Percentiles rank a stretch among this genome's conserved stretches.
phyloP scores from a whole-genome alignment of 2,113 vertebrate species.

The Microtus montanus region DNA sequence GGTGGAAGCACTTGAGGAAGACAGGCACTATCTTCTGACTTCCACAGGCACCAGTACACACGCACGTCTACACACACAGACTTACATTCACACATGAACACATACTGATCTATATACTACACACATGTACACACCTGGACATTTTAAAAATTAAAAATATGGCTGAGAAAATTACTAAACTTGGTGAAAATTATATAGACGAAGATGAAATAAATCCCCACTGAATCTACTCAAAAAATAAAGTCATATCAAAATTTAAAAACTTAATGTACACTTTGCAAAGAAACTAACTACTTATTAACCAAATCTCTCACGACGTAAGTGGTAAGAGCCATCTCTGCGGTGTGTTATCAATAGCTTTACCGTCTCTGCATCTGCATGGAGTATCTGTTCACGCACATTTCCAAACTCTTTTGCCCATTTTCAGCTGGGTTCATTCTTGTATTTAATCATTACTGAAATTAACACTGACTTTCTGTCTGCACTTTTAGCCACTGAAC shows the following conservation, averaged over 20 bases:
- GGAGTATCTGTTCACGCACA: not conserved
- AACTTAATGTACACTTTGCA: not conserved
- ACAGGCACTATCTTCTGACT: not conserved
- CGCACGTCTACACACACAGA: not conserved
- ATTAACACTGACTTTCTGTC: not conserved
- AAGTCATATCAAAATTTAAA: not conserved
- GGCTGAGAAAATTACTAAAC: not conserved
- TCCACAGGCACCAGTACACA: not conserved
- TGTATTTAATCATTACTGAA: no score
- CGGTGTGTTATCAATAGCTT: not conserved
- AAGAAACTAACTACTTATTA: not conserved
- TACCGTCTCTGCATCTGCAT: not conserved
- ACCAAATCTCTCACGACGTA: not conserved
- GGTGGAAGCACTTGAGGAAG: not conserved
- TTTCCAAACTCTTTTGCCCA: not conserved
- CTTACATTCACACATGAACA: not conserved
- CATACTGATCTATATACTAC: no score
- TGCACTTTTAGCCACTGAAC: not conserved
- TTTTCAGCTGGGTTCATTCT: not conserved
- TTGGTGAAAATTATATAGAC: not conserved
- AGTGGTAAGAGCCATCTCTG: not conserved
- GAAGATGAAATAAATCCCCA: not conserved
- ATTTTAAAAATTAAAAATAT: not conserved
- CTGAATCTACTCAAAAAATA: not conserved
- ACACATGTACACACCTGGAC: not conserved